Conservation (phyloP, 1,140 invertebrate genomes). For the Varroa destructor region DNA sequence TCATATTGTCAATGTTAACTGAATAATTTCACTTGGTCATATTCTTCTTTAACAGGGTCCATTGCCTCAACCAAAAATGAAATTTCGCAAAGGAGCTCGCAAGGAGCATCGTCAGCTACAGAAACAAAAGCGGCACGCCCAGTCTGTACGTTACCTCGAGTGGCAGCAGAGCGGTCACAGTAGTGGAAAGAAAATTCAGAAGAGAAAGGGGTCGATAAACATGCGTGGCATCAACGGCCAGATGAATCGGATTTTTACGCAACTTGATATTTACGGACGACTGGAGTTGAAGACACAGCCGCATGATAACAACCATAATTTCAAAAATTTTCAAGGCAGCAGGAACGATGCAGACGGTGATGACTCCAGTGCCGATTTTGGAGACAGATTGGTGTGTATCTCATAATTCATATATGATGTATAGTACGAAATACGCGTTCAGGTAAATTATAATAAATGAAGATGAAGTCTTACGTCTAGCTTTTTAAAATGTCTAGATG, state of each 20-base stretch:
- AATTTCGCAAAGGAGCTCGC: constrained; percentile 5
- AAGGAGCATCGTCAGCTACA: constrained; percentile 9
- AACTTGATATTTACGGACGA: constrained; percentile 3
- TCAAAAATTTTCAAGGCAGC: neutral
- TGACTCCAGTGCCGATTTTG: neutral
- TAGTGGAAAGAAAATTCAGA: neutral
- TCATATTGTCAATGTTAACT: too few species aligned
- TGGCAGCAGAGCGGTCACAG: neutral
- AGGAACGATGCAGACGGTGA: neutral
- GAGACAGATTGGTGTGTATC: neutral
- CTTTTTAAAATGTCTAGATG: too few species aligned
- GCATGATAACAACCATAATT: too few species aligned
- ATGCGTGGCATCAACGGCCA: constrained; percentile 26
- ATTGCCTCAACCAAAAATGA: neutral
- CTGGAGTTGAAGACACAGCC: neutral
- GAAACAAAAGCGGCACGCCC: constrained; percentile 17
- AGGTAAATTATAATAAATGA: too few species aligned
- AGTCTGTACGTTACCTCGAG: constrained; percentile 15
- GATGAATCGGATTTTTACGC: constrained; percentile 17
- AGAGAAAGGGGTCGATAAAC: neutral
- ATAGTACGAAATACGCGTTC: too few species aligned
- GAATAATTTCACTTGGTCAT: neutral
- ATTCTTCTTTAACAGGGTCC: neutral
- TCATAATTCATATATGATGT: neutral
- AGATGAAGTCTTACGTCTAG: too few species aligned